These are phyloP conservation scores for Phalera bucephala DNA, from an alignment of 2,888 invertebrate species.

Conservation along the genomic window DNA sequence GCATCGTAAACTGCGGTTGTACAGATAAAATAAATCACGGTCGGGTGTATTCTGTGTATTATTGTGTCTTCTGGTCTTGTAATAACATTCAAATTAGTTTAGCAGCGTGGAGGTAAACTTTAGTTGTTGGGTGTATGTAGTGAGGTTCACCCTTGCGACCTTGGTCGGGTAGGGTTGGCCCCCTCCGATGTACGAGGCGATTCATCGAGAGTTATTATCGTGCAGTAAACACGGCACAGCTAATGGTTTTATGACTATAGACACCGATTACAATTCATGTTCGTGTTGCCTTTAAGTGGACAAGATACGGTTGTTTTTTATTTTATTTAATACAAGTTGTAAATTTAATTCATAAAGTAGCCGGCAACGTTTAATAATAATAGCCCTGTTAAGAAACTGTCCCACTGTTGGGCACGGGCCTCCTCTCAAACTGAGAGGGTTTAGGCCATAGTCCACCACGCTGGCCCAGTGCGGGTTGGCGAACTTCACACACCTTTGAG, in stretches of 20 bases:
- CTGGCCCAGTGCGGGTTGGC: too few species aligned
- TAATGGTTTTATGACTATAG: conserved; percentile 30
- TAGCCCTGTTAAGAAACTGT: too few species aligned
- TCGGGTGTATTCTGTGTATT: background rate
- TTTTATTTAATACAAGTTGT: too few species aligned
- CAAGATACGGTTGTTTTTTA: background rate
- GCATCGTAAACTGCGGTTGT: conserved; percentile 31
- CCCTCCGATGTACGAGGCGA: conserved; percentile 43
- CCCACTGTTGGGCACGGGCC: too few species aligned
- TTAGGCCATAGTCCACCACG: too few species aligned
- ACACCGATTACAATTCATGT: conserved; percentile 18
- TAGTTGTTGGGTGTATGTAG: conserved; percentile 8
- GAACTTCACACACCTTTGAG: too few species aligned
- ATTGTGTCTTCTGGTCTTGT: background rate
- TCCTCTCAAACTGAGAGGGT: too few species aligned
- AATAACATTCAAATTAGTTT: conserved; percentile 1
- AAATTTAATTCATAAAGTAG: too few species aligned
- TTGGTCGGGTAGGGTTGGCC: conserved; percentile 61
- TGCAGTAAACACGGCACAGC: conserved; percentile 28
- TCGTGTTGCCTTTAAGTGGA: background rate
- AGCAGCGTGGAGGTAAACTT: background rate
- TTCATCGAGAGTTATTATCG: conserved; percentile 40
- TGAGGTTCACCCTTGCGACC: conserved; percentile 59
- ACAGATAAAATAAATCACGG: conserved; percentile 27
- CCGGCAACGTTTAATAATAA: too few species aligned